Conservation (phyloP, 2,888 invertebrate genomes). For the Thalpophila matura region DNA sequence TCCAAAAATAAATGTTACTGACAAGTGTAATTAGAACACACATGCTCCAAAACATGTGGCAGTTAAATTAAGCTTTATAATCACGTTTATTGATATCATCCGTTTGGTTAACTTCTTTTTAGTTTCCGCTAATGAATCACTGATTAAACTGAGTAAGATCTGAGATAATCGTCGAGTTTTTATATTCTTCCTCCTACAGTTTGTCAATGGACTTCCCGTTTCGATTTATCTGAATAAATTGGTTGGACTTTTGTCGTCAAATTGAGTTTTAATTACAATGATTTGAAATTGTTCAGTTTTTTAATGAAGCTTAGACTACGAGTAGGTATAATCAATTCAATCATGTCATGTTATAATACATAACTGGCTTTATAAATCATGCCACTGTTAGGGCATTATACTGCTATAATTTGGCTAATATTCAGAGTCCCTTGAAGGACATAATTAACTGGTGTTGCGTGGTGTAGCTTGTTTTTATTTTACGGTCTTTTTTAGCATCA, state of each 20-base stretch:
- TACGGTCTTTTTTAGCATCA: background rate
- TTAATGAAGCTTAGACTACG: no score
- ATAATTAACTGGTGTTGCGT: background rate
- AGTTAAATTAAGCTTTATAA: slow-evolving; percentile 34
- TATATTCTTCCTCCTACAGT: slow-evolving; percentile 11
- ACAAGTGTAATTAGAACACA: slow-evolving; percentile 43
- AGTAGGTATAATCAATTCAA: no score
- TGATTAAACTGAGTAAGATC: slow-evolving; percentile 30
- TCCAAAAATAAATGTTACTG: background rate
- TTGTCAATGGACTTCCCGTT: slow-evolving; percentile 22
- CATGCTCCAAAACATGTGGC: slow-evolving; percentile 32
- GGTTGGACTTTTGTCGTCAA: background rate
- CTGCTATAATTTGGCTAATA: no score
- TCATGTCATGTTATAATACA: no score
- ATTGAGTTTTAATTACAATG: no score
- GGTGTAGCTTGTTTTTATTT: background rate
- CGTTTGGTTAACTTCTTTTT: slow-evolving; percentile 30
- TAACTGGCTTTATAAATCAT: no score
- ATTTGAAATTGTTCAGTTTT: no score
- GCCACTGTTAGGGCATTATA: no score
- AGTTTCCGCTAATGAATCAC: slow-evolving; percentile 50
- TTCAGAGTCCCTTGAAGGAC: background rate
- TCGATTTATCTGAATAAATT: background rate
- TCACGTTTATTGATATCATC: slow-evolving; percentile 53
- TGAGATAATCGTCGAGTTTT: slow-evolving; percentile 32